Base-by-base conservation (phyloP, 2,797 vertebrate species). In the Ficedula albicollis region DNA sequence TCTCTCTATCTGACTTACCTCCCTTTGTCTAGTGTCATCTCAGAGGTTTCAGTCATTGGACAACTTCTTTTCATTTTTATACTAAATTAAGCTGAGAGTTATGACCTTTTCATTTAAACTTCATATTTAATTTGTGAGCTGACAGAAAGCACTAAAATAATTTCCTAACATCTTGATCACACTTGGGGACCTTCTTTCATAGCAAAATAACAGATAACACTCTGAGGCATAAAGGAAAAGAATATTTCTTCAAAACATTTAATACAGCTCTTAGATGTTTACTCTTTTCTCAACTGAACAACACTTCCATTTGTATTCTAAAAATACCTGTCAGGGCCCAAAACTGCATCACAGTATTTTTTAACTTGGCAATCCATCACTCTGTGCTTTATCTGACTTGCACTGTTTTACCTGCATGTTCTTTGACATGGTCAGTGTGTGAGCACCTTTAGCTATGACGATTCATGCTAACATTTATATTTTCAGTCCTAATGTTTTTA, bases 81-180 rank as follows among this genome's bases (percentile, higher is more conserved):
- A 63, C 67, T 41, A 90, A 85, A 76, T 93, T 64, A 58, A 32
- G 36, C 49, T 89, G 56, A 58, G 49, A 90, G 41, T 64, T 77
- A 29, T 51, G 52, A 94, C 55, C 82, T 92, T 96, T 95, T 93
- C 74, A 79, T 88, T 93, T 95, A 62, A 54, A 76, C 38, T 85
- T 92, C 13, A 15, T 73, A 63, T 86, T 86, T 72, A 85, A 74
- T 83, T 77, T 86, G 23, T 83, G 68, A 79, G 36, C 39, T 67
- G 70, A 17, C 39, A 95, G 84, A 95, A 89, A 48, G 44, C 29
- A 51, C 20, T 21, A 46, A 39, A 9, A 64, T 90, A 70, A 95
- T 94, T 91, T 97, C 70, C 46, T 62, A 83, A 17, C 72, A 74
- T 87, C 59, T 87, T 89, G 27, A 63, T 96, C 77, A 64, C 49